Base-by-base conservation (phyloP, 2,888 invertebrate species). In the Cacoxenus indagator region DNA sequence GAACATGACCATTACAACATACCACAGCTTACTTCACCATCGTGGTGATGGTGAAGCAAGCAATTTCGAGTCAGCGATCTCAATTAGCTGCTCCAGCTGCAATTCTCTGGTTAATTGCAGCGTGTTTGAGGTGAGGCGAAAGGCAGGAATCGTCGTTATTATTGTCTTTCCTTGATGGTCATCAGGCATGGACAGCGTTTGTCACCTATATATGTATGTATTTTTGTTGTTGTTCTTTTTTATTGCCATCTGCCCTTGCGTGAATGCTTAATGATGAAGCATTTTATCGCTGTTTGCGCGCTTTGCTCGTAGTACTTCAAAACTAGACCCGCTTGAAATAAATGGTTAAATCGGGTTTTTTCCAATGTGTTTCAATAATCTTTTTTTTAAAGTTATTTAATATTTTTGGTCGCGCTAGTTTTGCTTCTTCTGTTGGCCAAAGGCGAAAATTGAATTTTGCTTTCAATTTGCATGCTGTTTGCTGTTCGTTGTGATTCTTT, bases 391-490 rank as follows among this genome's bases (percentile, higher is more conserved):
- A 17, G 4, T 22, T 51, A 1, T 51, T 51, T 1, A 6, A 0
- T 48, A 48, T 48, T 48, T 19, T 48, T 48, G 48, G 5, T 51
- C 19, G 11, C 24, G 54, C 14, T 26, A 19, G 17, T 26, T 45
- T 37, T 2, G 17, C 19, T 27, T 64, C 48, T 54, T 68, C 43
- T 61, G 48, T 69, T 48, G 59, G 64, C 68, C 67, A 24, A 51
- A n/a, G 51, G 48, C 51, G 46, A 70, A 70, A 68, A 77, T 70
- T 76, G 65, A 78, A 74, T 79, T 79, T 59, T 77, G 77, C 79
- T 80, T 79, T 79, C 81, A 77, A 80, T 80, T 80, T 80, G 78
- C 82, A 80, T 80, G 75, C 72, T 69, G 64, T 67, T 57, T 73
- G 73, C 67, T 76, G 55, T 37, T 37, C 6, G 31, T 31, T 31